Percentiles rank a stretch among this genome's conserved stretches.
These are phyloP conservation scores for Drosophila chauvacae DNA, from an alignment of 1,140 invertebrate genomes.

Conservation along the genomic window DNA sequence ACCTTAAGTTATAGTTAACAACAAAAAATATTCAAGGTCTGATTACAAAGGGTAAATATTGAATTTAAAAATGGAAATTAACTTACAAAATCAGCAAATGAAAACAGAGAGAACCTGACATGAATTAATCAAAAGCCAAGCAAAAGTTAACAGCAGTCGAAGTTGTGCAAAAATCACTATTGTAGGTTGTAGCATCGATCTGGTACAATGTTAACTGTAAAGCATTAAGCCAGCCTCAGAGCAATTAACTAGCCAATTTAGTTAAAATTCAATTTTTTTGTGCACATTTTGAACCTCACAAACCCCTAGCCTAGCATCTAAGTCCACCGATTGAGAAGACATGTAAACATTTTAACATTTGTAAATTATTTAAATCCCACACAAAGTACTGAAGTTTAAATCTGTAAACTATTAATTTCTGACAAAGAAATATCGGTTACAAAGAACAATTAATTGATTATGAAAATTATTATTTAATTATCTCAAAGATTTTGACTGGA, in stretches of 20 bases:
- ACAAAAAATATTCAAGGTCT: not conserved
- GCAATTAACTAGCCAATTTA: conserved; percentile 62
- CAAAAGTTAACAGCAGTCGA: conserved; percentile 26
- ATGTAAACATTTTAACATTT: not conserved
- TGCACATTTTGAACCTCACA: conserved; percentile 20
- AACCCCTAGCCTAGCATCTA: not conserved
- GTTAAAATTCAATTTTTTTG: conserved; percentile 33
- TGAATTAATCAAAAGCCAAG: conserved; percentile 27
- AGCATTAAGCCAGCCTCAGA: conserved; percentile 30
- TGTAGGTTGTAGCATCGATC: conserved; percentile 26
- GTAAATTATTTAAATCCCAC: conserved; percentile 5
- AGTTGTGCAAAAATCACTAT: conserved; percentile 13
- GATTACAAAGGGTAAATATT: conserved; percentile 2
- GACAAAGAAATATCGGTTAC: no score
- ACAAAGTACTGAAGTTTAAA: conserved; percentile 6
- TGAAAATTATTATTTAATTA: not conserved
- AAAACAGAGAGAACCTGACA: not conserved
- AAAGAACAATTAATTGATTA: not conserved
- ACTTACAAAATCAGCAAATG: not conserved
- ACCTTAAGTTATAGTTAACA: conserved; percentile 42
- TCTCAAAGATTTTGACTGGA: conserved; percentile 10
- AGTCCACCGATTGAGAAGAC: conserved; percentile 10
- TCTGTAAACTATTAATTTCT: not conserved
- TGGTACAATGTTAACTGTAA: conserved; percentile 35
- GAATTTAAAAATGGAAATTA: not conserved